Conservation (phyloP, 2,888 invertebrate species). For the Blastobasis adustella region DNA sequence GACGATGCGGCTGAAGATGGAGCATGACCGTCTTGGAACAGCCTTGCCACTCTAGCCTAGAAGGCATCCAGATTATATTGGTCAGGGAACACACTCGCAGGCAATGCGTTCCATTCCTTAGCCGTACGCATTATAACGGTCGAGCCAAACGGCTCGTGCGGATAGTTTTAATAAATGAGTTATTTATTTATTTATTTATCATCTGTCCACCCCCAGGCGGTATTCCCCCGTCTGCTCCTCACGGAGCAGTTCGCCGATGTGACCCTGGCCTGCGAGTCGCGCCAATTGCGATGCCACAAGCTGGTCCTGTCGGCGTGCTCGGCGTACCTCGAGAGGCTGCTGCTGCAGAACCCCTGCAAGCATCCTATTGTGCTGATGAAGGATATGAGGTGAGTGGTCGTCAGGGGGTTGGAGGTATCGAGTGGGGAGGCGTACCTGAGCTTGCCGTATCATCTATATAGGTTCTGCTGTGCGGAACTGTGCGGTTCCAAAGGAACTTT, state of each 20-base stretch:
- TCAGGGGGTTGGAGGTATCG: neutral
- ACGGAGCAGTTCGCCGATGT: slow-evolving; percentile 92
- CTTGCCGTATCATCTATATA: neutral
- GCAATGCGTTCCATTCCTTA: no score
- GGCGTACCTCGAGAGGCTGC: slow-evolving; percentile 85
- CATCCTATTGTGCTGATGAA: slow-evolving; percentile 90
- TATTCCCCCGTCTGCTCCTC: slow-evolving; percentile 83
- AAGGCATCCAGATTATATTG: no score
- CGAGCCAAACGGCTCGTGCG: no score
- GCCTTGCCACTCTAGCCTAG: no score
- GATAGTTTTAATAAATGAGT: no score
- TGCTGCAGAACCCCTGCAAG: slow-evolving; percentile 89
- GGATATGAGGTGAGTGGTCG: slow-evolving; percentile 81
- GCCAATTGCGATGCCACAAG: slow-evolving; percentile 90
- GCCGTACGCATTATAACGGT: no score
- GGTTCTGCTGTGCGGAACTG: neutral
- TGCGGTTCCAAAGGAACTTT: no score
- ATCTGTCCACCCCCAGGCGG: slow-evolving; percentile 53
- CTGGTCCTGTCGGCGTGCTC: slow-evolving; percentile 90
- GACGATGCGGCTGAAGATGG: no score
- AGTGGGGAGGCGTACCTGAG: no score
- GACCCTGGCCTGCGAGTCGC: slow-evolving; percentile 90
- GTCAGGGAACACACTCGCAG: no score
- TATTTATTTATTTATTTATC: neutral
- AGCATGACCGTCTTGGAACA: no score